phyloP scores from a whole-genome alignment of 2,797 vertebrate species.

The Anas georgica region DNA sequence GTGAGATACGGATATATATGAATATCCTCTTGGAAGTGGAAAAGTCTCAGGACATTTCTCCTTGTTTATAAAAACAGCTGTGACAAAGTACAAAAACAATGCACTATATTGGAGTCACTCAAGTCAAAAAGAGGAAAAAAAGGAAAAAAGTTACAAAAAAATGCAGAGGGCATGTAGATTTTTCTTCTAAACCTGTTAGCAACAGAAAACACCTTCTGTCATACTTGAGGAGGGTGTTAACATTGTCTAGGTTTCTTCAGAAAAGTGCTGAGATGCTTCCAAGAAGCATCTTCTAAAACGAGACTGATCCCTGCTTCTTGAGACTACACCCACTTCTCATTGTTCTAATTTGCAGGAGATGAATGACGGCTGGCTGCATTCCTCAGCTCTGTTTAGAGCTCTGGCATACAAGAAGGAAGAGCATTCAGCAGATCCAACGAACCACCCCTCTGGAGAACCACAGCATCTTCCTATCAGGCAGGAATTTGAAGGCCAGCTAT shows the following conservation, averaged over 20 bases:
- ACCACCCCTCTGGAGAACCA: background rate
- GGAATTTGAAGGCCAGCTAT: slow-evolving; percentile 29
- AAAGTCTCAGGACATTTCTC: background rate
- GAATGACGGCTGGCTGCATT: slow-evolving; percentile 13
- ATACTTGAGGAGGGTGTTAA: background rate
- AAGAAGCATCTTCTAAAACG: background rate
- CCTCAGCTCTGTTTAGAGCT: background rate
- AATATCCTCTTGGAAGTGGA: background rate
- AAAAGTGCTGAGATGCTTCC: background rate
- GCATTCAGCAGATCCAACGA: background rate
- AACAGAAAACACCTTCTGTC: background rate
- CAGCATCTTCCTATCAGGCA: slow-evolving; percentile 21
- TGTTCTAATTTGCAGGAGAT: slow-evolving; percentile 26
- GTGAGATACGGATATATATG: background rate
- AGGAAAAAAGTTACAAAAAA: background rate
- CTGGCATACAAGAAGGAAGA: background rate
- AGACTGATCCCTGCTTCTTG: background rate
- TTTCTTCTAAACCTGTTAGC: background rate
- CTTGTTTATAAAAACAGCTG: background rate
- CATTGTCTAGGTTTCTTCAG: background rate
- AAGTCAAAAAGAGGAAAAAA: background rate
- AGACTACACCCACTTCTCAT: background rate
- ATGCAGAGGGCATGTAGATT: accelerated
- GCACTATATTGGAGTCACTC: background rate
- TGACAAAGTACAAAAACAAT: background rate